phyloP scores from a whole-genome alignment of 2,888 invertebrate genomes.

The Philopedon plagiatum region DNA sequence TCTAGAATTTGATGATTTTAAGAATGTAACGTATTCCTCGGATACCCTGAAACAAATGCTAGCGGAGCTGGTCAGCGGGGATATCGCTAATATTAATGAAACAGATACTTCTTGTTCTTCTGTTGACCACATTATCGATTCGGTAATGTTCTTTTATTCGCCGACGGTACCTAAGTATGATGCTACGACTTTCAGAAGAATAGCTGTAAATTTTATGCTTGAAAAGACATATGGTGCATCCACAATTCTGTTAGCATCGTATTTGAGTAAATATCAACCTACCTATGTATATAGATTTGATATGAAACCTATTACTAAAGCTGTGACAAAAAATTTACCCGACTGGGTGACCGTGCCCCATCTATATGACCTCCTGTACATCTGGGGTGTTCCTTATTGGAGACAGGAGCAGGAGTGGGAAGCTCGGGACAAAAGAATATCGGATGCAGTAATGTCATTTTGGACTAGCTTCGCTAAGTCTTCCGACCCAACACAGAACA shows the following conservation, averaged over 20 bases:
- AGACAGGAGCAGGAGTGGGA: constrained; percentile 80
- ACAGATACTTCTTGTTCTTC: constrained; percentile 70
- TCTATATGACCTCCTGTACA: constrained; percentile 85
- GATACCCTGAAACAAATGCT: constrained; percentile 73
- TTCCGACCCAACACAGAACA: constrained; percentile 79
- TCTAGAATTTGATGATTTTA: constrained; percentile 73
- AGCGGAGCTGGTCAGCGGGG: constrained; percentile 75
- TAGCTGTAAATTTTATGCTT: constrained; percentile 80
- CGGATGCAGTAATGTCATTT: constrained; percentile 86
- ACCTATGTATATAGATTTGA: constrained; percentile 85
- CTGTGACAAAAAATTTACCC: constrained; percentile 77
- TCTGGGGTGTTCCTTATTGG: constrained; percentile 87
- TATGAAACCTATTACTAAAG: constrained; percentile 77
- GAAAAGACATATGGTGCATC: constrained; percentile 82
- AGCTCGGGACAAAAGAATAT: constrained; percentile 81
- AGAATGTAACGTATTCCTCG: constrained; percentile 73
- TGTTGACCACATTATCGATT: constrained; percentile 79
- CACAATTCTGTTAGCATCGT: constrained; percentile 77
- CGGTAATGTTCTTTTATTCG: constrained; percentile 83
- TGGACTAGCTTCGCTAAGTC: constrained; percentile 85
- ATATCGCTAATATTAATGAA: constrained; percentile 73
- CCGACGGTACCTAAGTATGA: constrained; percentile 78
- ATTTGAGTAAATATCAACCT: constrained; percentile 73
- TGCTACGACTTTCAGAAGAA: constrained; percentile 74
- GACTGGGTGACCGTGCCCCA: constrained; percentile 87